A percentile compares a stretch with the other conserved stretches of the same genome.
phyloP scores from a whole-genome alignment of 2,113 vertebrate genomes.

The Sciurus niger region DNA sequence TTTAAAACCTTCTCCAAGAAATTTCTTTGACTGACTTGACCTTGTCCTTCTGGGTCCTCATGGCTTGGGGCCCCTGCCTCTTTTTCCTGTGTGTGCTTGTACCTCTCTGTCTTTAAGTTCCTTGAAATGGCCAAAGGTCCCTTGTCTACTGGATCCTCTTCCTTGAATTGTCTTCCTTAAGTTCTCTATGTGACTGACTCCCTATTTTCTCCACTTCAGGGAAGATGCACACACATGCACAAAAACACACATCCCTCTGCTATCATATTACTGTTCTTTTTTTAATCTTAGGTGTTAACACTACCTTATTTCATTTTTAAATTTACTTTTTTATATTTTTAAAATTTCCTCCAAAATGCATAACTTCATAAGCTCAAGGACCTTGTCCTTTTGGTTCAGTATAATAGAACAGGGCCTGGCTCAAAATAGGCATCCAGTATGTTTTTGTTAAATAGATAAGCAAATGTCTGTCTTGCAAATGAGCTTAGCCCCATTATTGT shows the following conservation, averaged over 20 bases:
- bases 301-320: neutral
- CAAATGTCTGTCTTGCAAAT: neutral
- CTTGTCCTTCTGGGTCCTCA: neutral
- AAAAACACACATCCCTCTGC: too few relatives aligned
- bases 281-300: neutral
- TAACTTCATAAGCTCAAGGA: neutral
- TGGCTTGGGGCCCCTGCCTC: accelerated
- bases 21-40: neutral
- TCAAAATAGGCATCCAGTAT: neutral
- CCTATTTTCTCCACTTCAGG: neutral
- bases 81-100: neutral
- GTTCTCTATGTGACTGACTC: neutral
- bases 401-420: neutral
- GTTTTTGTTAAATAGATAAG: neutral
- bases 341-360: neutral
- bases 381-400: neutral
- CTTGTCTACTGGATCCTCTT: neutral
- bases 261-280: neutral
- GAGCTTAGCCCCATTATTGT: neutral
- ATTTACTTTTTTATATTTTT: neutral
- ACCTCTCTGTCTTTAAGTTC: neutral
- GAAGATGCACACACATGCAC: neutral
- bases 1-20: neutral
- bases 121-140: neutral
- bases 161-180: neutral